Evolutionary conservation across 1,140 invertebrate species (phyloP).

Genomic region (Cataglyphis hispanica): DNA sequence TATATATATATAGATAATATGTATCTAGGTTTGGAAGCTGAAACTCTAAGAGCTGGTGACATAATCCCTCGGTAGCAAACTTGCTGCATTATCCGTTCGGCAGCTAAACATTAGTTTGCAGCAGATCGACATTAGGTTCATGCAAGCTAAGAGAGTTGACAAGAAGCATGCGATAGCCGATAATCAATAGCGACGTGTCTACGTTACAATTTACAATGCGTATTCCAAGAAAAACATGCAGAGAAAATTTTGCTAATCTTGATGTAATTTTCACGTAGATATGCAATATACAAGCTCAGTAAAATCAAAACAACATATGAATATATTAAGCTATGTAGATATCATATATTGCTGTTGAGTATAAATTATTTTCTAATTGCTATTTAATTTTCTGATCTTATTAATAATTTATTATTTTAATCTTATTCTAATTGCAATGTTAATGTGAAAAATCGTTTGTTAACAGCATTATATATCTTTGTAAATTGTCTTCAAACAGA

Average conservation of each 20-base stretch:
- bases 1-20: conserved; percentile 20
- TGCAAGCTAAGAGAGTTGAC: conserved; percentile 66
- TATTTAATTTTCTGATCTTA: neutral
- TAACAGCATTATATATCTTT: too few relatives aligned
- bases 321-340: neutral
- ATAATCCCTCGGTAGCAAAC: conserved; percentile 71
- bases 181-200: conserved; percentile 58
- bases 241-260: neutral
- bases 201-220: conserved; percentile 17
- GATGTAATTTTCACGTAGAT: neutral
- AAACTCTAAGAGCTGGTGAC: conserved; percentile 63
- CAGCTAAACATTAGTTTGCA: conserved; percentile 66
- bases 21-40: conserved; percentile 34
- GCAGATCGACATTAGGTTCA: conserved; percentile 64
- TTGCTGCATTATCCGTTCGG: conserved; percentile 74
- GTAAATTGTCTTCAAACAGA: neutral
- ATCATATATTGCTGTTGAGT: neutral
- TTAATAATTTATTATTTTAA: neutral
- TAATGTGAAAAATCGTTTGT: too few relatives aligned
- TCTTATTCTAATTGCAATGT: neutral
- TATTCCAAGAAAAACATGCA: conserved; percentile 7
- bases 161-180: conserved; percentile 61
- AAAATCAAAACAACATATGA: conserved; percentile 4
- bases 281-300: neutral
- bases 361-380: neutral